Conservation (phyloP, 2,113 vertebrate genomes). For the Meleagris gallopavo region DNA sequence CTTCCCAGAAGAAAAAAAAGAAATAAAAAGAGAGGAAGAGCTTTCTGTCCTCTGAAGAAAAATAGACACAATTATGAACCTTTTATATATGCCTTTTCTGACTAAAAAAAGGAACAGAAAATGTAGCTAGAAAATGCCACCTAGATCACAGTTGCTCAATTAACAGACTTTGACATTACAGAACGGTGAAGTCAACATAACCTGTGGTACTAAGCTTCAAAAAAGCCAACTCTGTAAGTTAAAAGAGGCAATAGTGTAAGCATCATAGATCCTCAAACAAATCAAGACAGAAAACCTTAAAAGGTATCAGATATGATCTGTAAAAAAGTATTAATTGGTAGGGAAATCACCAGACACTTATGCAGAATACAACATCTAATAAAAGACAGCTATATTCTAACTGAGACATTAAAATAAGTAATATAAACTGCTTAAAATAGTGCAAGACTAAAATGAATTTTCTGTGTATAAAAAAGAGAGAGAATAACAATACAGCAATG, state of each 20-base stretch:
- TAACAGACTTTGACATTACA: conserved; percentile 16
- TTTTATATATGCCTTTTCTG: background rate
- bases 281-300: background rate
- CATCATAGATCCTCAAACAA: background rate
- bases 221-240: background rate
- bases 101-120: background rate
- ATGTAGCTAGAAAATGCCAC: background rate
- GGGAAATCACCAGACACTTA: background rate
- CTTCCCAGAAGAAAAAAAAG: background rate
- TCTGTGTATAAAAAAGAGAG: background rate
- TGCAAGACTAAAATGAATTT: background rate
- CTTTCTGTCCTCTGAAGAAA: conserved; percentile 15
- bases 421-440: background rate
- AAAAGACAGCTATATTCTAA: background rate
- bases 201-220: background rate
- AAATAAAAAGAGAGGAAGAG: background rate
- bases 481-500: background rate
- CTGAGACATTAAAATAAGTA: background rate
- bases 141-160: background rate
- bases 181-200: conserved; percentile 1
- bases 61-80: background rate
- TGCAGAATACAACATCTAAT: background rate
- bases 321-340: background rate
- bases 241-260: background rate
- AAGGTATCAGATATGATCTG: background rate